Percentiles rank a stretch among this genome's conserved stretches.
Conservation (phyloP, 2,797 vertebrate species). For the Champsocephalus esox region DNA sequence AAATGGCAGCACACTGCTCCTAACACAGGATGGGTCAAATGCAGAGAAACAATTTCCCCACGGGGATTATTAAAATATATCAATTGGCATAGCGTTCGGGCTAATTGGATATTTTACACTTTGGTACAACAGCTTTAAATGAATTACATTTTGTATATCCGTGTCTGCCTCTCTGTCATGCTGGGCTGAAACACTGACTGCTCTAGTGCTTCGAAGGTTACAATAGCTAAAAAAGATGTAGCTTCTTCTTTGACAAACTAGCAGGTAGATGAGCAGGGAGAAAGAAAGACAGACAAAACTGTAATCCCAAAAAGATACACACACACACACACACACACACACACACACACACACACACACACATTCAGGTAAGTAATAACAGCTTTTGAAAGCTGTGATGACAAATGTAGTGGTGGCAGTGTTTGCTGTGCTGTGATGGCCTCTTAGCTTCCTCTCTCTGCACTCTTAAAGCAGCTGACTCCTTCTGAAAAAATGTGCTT, state of each 20-base stretch:
- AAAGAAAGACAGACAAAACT: constrained; percentile 38
- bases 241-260: constrained; percentile 4
- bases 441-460: constrained; percentile 35
- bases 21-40: too few relatives aligned
- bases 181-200: constrained; percentile 76
- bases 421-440: constrained; percentile 51
- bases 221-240: constrained; percentile 19
- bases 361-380: constrained; percentile 53
- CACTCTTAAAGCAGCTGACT: constrained; percentile 24
- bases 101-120: constrained; percentile 14
- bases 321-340: constrained; percentile 3
- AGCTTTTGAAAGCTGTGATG: constrained; percentile 37
- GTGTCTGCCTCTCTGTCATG: constrained; percentile 42
- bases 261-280: constrained; percentile 21
- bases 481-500: constrained; percentile 20
- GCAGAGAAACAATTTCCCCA: too few relatives aligned
- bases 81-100: neutral
- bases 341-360: constrained; percentile 8
- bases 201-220: constrained; percentile 61
- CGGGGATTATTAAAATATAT: too few relatives aligned
- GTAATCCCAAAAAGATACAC: neutral
- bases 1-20: too few relatives aligned
- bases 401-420: constrained; percentile 43
- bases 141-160: neutral
- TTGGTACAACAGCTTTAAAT: neutral